Conservation (phyloP, 2,797 vertebrate species). For the Setipinna tenuifilis region DNA sequence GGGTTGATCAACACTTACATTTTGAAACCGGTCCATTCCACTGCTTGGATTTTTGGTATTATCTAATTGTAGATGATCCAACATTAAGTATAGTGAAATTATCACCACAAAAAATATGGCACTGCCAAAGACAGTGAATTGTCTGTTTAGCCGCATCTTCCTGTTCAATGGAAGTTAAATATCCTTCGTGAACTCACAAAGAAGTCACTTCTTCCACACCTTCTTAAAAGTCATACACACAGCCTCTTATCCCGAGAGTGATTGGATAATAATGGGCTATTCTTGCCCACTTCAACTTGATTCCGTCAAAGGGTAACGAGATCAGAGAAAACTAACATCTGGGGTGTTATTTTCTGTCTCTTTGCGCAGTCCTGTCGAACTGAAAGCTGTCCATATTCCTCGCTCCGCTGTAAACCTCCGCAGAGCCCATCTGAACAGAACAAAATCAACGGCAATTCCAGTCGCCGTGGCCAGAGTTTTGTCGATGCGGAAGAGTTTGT, state of each 20-base stretch:
- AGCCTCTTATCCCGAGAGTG: not conserved
- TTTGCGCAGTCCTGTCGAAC: not conserved
- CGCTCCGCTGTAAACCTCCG: not conserved
- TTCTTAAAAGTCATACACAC: slow-evolving; percentile 30
- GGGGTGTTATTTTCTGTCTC: slow-evolving; percentile 22
- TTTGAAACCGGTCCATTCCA: slow-evolving; percentile 68
- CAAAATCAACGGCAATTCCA: not conserved
- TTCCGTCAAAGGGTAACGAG: slow-evolving; percentile 31
- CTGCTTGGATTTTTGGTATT: slow-evolving; percentile 73
- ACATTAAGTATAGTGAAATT: slow-evolving; percentile 88
- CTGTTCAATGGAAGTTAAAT: slow-evolving; percentile 1
- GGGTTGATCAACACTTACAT: slow-evolving; percentile 54
- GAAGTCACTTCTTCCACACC: slow-evolving; percentile 26
- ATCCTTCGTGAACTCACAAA: slow-evolving; percentile 21
- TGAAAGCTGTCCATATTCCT: slow-evolving; percentile 7
- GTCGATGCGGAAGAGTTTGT: slow-evolving; percentile 50
- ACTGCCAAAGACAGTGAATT: slow-evolving; percentile 82
- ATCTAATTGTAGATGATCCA: slow-evolving; percentile 85
- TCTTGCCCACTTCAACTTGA: slow-evolving; percentile 24
- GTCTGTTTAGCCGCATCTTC: slow-evolving; percentile 84
- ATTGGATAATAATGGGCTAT: not conserved
- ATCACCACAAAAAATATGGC: slow-evolving; percentile 86
- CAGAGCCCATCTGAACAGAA: not conserved
- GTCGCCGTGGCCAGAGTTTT: slow-evolving; percentile 35
- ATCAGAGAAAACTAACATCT: slow-evolving; percentile 29